Evolutionary conservation across 2,888 invertebrate species (phyloP), one percentile per base, ranked within the genome.

Genomic region (Papilio elwesi): DNA sequence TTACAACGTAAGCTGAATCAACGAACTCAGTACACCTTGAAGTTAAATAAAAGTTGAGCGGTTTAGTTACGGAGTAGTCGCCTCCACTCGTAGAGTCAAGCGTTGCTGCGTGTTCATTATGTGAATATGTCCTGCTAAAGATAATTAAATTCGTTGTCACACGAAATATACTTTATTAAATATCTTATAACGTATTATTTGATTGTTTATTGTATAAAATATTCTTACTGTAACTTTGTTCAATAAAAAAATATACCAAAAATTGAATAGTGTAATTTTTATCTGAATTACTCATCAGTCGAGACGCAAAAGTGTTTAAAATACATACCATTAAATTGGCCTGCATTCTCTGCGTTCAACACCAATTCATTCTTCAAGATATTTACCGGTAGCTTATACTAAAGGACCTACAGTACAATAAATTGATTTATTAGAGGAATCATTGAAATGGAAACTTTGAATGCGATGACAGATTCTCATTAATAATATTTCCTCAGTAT

Each of bases 401-500:
- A 36, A 36, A 38, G n/a, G 59, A 59, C 1, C 59, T 38, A 59
- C n/a, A 4, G 4, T 59, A 59, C 38, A 13, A 6, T 59, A 38
- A 57, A 57, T 57, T 36, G 15, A 67, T 80, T 81, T 79, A 78
- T 81, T 81, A 81, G 82, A 86, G 84, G 85, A 86, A 84, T 86
- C 83, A 80, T 68, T 49, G 15, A 83, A 87, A 83, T 81, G 82
- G 81, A 83, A 80, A 76, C 77, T 76, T 84, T 82, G 77, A 82
- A 75, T 80, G 82, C 83, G 80, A 86, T 84, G 84, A 87, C 85
- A 87, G 87, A 87, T 87, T 87, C 87, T 88, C 85, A 90, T 91
- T 91, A 90, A 90, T 91, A 92, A 90, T 87, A 84, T 88, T 87
- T 90, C 89, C 85, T 84, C 85, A 83, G 83, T 81, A 87, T 88